A percentile compares a stretch with the other conserved stretches of the same genome.
These are phyloP conservation scores for Zoanthus solanderi DNA, from an alignment of 92 coral and sea anemone genomes.

Conservation along the genomic window DNA sequence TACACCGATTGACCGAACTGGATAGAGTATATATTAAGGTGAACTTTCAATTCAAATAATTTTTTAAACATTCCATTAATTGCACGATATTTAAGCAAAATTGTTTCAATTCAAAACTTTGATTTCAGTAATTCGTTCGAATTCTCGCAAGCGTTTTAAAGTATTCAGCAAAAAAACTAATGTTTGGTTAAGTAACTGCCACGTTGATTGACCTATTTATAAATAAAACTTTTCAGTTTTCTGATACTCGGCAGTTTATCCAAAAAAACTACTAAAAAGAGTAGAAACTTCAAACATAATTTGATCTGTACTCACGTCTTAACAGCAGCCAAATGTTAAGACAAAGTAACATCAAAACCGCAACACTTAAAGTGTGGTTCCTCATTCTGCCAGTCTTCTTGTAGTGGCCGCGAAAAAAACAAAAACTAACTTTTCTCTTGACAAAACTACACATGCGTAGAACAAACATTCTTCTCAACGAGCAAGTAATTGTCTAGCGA, in stretches of 20 bases:
- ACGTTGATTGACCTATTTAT: no score
- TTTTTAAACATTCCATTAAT: no score
- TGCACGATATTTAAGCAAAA: no score
- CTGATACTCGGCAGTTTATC: neutral
- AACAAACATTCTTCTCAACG: conserved; percentile 21
- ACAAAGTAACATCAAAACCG: conserved; percentile 10
- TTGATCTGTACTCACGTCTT: conserved; percentile 21
- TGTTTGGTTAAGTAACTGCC: no score
- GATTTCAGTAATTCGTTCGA: no score
- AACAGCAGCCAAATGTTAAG: conserved; percentile 27
- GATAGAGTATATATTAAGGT: no score
- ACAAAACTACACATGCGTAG: conserved; percentile 4
- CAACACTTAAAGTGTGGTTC: conserved; percentile 3
- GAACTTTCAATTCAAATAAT: no score
- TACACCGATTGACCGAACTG: no score
- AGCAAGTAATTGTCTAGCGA: conserved; percentile 17
- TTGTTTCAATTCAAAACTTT: no score
- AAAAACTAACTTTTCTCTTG: neutral
- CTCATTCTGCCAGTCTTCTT: neutral
- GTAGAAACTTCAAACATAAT: no score
- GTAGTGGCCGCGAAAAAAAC: neutral
- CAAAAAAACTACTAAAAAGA: neutral
- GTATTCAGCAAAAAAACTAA: no score
- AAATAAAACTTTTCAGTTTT: neutral
- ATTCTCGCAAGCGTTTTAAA: no score